Evolutionary conservation across 2,888 invertebrate species (phyloP).

Genomic region (Eupithecia dodoneata): DNA sequence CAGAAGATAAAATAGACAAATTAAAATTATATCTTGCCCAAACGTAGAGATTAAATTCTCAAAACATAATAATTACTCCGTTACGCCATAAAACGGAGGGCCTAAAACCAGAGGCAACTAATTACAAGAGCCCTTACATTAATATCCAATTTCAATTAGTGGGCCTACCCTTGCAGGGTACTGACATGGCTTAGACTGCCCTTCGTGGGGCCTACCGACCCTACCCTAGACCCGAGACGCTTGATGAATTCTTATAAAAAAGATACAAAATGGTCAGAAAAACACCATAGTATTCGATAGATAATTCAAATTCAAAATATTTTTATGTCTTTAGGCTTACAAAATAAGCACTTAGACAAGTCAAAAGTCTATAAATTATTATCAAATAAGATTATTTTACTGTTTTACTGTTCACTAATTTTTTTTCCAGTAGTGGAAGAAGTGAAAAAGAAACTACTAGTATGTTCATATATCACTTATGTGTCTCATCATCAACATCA

Average conservation of each 20-base stretch:
- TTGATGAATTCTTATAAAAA: background rate
- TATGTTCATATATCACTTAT: too few species aligned
- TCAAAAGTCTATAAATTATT: too few species aligned
- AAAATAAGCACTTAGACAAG: too few species aligned
- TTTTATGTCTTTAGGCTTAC: too few species aligned
- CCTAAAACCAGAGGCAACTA: slow-evolving; percentile 26
- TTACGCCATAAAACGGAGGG: background rate
- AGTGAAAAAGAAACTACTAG: too few species aligned
- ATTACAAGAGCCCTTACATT: slow-evolving; percentile 34
- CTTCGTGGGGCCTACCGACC: background rate
- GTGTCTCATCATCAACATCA: too few species aligned
- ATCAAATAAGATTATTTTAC: too few species aligned
- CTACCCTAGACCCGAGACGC: background rate
- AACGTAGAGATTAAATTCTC: background rate
- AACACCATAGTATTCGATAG: background rate
- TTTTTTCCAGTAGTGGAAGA: too few species aligned
- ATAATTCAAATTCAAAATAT: too few species aligned
- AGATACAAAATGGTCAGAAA: background rate
- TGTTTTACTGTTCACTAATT: too few species aligned
- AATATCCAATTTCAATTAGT: slow-evolving; percentile 40
- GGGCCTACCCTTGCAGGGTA: background rate
- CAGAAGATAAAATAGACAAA: background rate
- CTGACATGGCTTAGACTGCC: background rate
- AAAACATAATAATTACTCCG: slow-evolving; percentile 2
- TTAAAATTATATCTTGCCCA: background rate